Evolutionary conservation across 2,113 vertebrate species (phyloP).

Genomic region (Scophthalmus maximus): DNA sequence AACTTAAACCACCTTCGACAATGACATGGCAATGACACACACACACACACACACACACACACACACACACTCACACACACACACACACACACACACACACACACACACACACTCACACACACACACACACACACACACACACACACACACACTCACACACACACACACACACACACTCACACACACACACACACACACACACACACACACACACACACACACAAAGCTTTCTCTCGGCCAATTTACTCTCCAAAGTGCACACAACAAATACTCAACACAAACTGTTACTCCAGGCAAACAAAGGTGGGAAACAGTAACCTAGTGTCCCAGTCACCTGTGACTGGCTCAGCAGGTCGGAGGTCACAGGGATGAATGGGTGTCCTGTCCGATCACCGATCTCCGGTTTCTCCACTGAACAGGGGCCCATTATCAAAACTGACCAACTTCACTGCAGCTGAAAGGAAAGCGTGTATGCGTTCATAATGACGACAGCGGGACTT

Average conservation of each 20-base stretch:
- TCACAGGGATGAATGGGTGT: conserved; percentile 56
- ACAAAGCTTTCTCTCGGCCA: not conserved
- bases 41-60: not conserved
- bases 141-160: not conserved
- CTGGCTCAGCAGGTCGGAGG: conserved; percentile 53
- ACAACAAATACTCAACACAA: conserved; percentile 14
- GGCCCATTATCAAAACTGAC: conserved; percentile 48
- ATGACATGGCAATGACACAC: not conserved
- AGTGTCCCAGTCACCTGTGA: conserved; percentile 68
- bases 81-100: no score
- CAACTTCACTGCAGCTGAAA: conserved; percentile 39
- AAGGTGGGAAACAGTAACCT: conserved; percentile 54
- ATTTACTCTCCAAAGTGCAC: conserved; percentile 1
- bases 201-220: not conserved
- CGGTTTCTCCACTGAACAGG: conserved; percentile 64
- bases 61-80: not conserved
- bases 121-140: not conserved
- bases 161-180: not conserved
- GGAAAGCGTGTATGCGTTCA: no score
- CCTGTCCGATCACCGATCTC: conserved; percentile 64
- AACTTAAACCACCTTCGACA: not conserved
- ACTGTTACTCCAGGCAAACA: conserved; percentile 27
- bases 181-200: not conserved
- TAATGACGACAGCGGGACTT: no score
- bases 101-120: no score